phyloP scores from a whole-genome alignment of 2,113 vertebrate species.

The Oryzias curvinotus region DNA sequence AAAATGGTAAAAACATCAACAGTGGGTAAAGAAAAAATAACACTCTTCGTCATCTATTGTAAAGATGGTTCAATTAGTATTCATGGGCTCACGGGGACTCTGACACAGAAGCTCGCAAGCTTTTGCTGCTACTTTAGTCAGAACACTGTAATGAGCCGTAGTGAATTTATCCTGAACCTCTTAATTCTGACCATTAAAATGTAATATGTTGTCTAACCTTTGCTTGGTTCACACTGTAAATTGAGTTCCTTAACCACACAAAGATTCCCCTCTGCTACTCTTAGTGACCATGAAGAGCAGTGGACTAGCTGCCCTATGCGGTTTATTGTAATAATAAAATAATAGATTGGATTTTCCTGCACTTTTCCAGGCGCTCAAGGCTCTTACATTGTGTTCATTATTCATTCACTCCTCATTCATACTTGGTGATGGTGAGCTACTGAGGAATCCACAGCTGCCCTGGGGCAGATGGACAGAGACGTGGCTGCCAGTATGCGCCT shows the following conservation, averaged over 20 bases:
- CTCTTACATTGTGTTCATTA: no score
- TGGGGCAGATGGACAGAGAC: no score
- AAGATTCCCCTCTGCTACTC: slow-evolving; percentile 17
- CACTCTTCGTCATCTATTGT: slow-evolving; percentile 28
- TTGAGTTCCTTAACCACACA: slow-evolving; percentile 47
- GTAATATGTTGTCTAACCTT: slow-evolving; percentile 44
- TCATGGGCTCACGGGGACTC: slow-evolving; percentile 42
- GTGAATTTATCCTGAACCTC: slow-evolving; percentile 13
- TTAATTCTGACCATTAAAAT: slow-evolving; percentile 48
- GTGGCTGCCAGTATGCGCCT: no score
- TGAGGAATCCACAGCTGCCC: no score
- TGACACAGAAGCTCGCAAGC: slow-evolving; percentile 22
- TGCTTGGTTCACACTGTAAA: slow-evolving; percentile 29
- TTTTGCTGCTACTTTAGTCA: slow-evolving; percentile 23
- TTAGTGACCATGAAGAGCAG: slow-evolving; percentile 11
- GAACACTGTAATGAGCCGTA: slow-evolving; percentile 24
- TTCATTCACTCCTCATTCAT: no score
- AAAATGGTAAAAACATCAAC: slow-evolving; percentile 39
- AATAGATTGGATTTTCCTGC: no score
- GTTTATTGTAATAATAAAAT: slow-evolving; percentile 40
- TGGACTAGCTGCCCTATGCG: slow-evolving; percentile 27
- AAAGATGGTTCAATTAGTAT: slow-evolving; percentile 49
- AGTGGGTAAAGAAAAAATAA: slow-evolving; percentile 17
- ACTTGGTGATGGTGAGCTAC: no score
- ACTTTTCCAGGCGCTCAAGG: no score